Evolutionary conservation across 2,113 vertebrate genomes (phyloP).

Genomic region (Thalassarche chlororhynchos): DNA sequence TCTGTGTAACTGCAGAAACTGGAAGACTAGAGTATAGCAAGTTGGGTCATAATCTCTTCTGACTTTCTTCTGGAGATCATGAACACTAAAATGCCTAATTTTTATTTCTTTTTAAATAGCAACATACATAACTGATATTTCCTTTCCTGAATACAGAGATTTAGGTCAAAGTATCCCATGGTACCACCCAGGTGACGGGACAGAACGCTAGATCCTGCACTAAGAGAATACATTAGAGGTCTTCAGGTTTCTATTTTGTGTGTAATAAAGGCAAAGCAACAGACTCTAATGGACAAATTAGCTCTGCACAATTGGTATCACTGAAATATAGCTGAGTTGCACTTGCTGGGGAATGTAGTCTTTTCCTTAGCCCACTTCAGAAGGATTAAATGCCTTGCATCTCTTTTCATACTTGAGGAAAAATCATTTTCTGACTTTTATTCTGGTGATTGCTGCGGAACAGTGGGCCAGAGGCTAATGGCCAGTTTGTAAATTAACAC

Average conservation of each 20-base stretch:
- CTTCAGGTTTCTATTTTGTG: neutral
- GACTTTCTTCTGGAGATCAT: neutral
- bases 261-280: neutral
- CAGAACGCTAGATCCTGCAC: neutral
- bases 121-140: neutral
- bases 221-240: fast-evolving
- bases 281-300: neutral
- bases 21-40: neutral
- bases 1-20: neutral
- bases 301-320: neutral
- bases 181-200: neutral
- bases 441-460: neutral
- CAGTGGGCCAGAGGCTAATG: neutral
- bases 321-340: neutral
- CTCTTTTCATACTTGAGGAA: neutral
- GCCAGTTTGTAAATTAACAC: neutral
- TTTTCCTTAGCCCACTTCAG: neutral
- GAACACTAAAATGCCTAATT: no score
- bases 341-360: fast-evolving
- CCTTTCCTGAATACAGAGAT: neutral
- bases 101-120: neutral
- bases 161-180: neutral
- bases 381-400: neutral
- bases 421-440: neutral
- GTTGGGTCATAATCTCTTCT: neutral